Evolutionary conservation across 2,888 invertebrate species (phyloP), one percentile per base, ranked within the genome.

Genomic region (Harpagoxenus sublaevis): DNA sequence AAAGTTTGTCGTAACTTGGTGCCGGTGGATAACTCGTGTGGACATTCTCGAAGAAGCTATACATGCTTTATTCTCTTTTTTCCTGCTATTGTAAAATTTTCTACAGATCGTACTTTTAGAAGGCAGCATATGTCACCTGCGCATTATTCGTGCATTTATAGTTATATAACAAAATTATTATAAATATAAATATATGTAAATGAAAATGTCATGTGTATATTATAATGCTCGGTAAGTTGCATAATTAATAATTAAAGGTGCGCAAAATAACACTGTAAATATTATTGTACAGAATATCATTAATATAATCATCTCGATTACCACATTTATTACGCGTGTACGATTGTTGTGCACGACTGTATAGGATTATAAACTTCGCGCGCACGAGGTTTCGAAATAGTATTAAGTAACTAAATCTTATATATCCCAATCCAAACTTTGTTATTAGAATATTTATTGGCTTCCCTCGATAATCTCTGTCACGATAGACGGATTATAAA

Each of bases 1-100:
- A 81, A 81, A 81, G 79, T 81, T 81, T 12, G 15, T 39, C 73
- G 60, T 51, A 81, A 81, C 79, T 81, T 71, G 23, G 48, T 48
- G 60, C 79, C 39, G 39, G 48, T 60, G 45, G 55, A 62, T 81
- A 71, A 81, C 48, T 81, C 48, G 73, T 39, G 39, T 51, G 79
- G 73, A 71, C 79, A 51, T 81, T 81, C 73, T 51, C 60, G 73
- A 60, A 18, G 12, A 62, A 60, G 39, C 42, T 78, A n/a, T 55
- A 28, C 23, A 23, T 23, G 3, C 18, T 60, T 60, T 55, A 57
- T 60, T 48, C 12, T 28, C 4, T 60, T 71, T 71, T 35, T 81
- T 48, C 39, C 5, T 28, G 60, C 28, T 60, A 70, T 55, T 55
- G 42, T 68, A 55, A 15, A 78, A 68, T 55, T 55, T 78, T 78